Conservation (phyloP, 2,797 vertebrate species). For the Amblyopsis hoosieri region DNA sequence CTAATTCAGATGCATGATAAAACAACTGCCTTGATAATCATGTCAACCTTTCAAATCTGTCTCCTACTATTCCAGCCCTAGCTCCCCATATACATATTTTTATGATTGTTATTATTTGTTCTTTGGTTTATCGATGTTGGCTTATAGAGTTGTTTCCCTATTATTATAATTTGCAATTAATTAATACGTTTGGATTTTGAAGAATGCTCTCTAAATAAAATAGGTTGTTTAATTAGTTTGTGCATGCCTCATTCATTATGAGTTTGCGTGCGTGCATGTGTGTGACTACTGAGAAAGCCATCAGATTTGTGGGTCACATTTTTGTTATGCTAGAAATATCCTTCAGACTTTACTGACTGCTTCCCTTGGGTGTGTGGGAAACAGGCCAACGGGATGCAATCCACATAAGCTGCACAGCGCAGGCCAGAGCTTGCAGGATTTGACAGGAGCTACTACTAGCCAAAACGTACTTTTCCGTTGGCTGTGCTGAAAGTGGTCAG, state of each 20-base stretch:
- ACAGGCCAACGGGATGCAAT: conserved; percentile 23
- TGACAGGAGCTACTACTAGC: conserved; percentile 14
- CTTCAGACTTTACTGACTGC: conserved; percentile 17
- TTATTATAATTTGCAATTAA: too few species aligned
- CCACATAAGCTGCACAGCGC: conserved; percentile 21
- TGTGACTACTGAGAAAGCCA: neutral
- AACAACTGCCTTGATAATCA: conserved; percentile 26
- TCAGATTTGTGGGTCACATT: conserved; percentile 35
- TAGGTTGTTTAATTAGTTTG: too few species aligned
- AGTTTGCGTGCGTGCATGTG: too few species aligned
- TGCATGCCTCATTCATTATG: too few species aligned
- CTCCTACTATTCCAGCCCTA: conserved; percentile 18
- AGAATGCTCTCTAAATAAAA: too few species aligned
- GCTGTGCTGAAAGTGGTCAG: conserved; percentile 5
- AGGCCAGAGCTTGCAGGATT: conserved; percentile 12
- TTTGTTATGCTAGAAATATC: conserved; percentile 38
- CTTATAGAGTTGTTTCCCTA: conserved; percentile 6
- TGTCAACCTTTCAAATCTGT: conserved; percentile 5
- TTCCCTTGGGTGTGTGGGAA: conserved; percentile 31
- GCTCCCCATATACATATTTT: neutral
- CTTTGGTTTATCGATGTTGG: neutral
- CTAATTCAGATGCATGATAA: conserved; percentile 16
- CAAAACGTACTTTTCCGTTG: conserved; percentile 8
- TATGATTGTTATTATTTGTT: neutral
- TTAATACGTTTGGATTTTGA: too few species aligned